Evolutionary conservation across 2,113 vertebrate genomes (phyloP).

Genomic region (Ailurus styani): DNA sequence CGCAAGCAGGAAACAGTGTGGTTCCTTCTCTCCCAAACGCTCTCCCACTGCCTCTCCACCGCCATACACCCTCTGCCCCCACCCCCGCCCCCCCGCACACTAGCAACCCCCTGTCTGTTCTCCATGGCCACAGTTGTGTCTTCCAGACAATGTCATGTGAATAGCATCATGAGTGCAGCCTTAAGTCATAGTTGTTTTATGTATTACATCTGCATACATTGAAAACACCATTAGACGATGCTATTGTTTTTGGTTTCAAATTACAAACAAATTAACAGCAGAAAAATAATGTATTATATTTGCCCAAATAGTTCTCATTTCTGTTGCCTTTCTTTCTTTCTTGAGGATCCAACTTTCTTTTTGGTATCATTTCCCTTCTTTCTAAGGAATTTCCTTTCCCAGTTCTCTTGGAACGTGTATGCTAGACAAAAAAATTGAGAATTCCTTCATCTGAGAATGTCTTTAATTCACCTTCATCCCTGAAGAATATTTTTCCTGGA

Average conservation of each 20-base stretch:
- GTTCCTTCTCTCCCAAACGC: background rate
- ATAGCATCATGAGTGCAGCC: background rate
- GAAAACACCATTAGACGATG: background rate
- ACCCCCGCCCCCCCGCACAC: rapidly evolving
- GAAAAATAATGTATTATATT: background rate
- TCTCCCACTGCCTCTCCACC: background rate
- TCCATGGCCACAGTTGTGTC: background rate
- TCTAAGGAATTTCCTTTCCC: background rate
- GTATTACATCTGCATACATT: background rate
- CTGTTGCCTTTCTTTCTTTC: background rate
- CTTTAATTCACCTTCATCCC: background rate
- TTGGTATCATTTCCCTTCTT: background rate
- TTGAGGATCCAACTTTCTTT: background rate
- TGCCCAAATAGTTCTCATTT: background rate
- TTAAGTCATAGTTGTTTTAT: background rate
- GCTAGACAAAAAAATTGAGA: background rate
- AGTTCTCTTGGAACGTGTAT: background rate
- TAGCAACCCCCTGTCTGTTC: background rate
- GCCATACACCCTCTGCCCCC: background rate
- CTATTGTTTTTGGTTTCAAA: background rate
- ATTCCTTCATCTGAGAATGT: background rate
- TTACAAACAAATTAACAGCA: background rate
- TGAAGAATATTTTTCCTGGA: conserved; percentile 12
- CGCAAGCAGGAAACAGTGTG: background rate
- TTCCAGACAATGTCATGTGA: background rate